Conservation (phyloP, 2,797 vertebrate species). For the Gastrophryne carolinensis region DNA sequence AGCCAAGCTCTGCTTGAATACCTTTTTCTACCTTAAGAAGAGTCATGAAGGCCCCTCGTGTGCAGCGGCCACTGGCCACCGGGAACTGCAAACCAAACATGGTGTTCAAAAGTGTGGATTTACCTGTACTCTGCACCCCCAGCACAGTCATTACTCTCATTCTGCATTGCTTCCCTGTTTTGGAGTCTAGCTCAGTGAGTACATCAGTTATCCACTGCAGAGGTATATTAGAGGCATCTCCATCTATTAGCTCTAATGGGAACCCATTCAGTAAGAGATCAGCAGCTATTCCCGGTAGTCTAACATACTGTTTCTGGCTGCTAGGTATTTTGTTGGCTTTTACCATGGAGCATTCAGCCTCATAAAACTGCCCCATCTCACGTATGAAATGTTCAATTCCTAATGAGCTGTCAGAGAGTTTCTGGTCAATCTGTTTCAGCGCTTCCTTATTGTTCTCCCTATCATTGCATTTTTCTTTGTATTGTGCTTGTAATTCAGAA, state of each 20-base stretch:
- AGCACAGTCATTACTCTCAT: constrained; percentile 32
- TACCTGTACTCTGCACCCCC: constrained; percentile 24
- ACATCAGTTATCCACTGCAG: constrained; percentile 72
- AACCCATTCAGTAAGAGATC: constrained; percentile 8
- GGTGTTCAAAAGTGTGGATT: constrained; percentile 43
- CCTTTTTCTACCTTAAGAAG: not conserved
- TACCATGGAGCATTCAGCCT: constrained; percentile 68
- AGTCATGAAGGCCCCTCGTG: constrained; percentile 42
- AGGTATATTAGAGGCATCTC: constrained; percentile 69
- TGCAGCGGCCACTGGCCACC: constrained; percentile 34
- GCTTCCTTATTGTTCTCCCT: constrained; percentile 34
- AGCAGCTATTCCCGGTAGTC: constrained; percentile 5
- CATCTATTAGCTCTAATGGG: constrained; percentile 32
- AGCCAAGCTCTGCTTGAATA: not conserved
- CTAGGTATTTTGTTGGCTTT: constrained; percentile 29
- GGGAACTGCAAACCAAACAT: constrained; percentile 46
- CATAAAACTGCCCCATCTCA: constrained; percentile 79
- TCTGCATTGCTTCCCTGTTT: constrained; percentile 4
- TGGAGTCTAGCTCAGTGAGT: constrained; percentile 61
- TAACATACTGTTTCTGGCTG: not conserved
- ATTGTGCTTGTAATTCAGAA: not conserved
- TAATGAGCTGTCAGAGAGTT: constrained; percentile 65
- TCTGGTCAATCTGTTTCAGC: constrained; percentile 57
- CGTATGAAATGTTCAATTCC: constrained; percentile 79
- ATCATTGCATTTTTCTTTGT: not conserved